These are phyloP conservation scores for Drosophila mayaguana DNA, from an alignment of 2,888 invertebrate species.

Conservation along the genomic window DNA sequence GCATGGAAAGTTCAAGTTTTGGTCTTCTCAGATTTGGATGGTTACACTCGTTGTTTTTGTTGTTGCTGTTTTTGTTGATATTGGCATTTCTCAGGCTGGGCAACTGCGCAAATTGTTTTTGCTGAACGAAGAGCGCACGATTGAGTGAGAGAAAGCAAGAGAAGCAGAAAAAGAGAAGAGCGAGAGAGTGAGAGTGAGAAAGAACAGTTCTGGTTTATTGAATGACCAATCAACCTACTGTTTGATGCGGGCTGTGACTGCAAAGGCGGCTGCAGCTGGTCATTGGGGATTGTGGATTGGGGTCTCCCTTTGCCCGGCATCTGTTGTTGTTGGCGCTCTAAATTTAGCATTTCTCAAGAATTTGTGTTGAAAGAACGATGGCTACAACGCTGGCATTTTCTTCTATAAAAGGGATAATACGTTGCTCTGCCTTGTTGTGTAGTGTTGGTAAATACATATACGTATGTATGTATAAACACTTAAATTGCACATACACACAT, in stretches of 20 bases:
- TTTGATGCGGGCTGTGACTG: constrained; percentile 52
- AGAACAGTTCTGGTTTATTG: constrained; percentile 59
- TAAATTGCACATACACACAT: constrained; percentile 12
- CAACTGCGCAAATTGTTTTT: constrained; percentile 77
- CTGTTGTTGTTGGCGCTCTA: constrained; percentile 61
- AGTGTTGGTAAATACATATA: constrained; percentile 23
- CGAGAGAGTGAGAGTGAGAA: constrained; percentile 18
- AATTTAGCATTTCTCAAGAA: constrained; percentile 77
- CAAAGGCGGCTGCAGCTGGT: constrained; percentile 35
- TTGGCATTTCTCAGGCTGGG: constrained; percentile 39
- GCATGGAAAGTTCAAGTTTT: constrained; percentile 58
- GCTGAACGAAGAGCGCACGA: constrained; percentile 22
- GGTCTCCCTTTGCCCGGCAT: constrained; percentile 35
- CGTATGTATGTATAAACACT: background rate
- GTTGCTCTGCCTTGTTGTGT: constrained; percentile 43
- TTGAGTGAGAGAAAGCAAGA: constrained; percentile 10
- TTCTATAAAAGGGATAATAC: constrained; percentile 75
- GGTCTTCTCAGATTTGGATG: constrained; percentile 41
- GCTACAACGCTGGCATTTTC: constrained; percentile 67
- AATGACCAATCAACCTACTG: constrained; percentile 81
- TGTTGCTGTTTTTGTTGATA: constrained; percentile 29
- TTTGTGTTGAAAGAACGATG: constrained; percentile 50
- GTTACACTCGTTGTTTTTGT: constrained; percentile 19
- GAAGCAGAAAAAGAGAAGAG: constrained; percentile 9
- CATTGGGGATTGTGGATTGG: constrained; percentile 18